Evolutionary conservation across 2,797 vertebrate genomes (phyloP).

Genomic region (Coreius guichenoti): DNA sequence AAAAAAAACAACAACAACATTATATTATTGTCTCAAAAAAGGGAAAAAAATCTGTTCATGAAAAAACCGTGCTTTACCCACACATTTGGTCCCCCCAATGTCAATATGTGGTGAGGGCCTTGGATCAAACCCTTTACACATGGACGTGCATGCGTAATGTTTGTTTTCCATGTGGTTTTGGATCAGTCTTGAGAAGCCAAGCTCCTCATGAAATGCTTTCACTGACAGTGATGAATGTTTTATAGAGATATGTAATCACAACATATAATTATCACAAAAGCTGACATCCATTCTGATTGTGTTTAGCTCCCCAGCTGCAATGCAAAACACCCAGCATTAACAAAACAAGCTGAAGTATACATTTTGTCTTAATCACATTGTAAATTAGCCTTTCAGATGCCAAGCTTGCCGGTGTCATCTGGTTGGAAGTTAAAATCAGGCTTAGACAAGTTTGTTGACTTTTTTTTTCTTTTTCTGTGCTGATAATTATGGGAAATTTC

Average conservation of each 20-base stretch:
- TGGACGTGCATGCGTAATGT: conserved; percentile 2
- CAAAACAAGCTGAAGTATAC: conserved; percentile 55
- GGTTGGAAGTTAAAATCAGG: conserved; percentile 51
- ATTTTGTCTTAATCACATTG: conserved; percentile 5
- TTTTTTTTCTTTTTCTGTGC: neutral
- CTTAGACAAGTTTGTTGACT: conserved; percentile 56
- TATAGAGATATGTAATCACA: conserved; percentile 56
- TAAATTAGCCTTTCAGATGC: conserved; percentile 50
- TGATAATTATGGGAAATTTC: conserved; percentile 21
- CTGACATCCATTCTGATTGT: conserved; percentile 48
- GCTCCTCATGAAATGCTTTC: conserved; percentile 56
- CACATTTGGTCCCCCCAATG: conserved; percentile 19
- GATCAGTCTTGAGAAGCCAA: conserved; percentile 28
- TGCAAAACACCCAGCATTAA: conserved; percentile 65
- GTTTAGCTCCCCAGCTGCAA: conserved; percentile 55
- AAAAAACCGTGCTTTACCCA: neutral
- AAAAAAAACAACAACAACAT: neutral
- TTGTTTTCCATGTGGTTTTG: conserved; percentile 56
- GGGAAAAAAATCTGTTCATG: neutral
- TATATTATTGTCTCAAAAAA: neutral
- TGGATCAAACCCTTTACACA: conserved; percentile 39
- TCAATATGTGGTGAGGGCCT: conserved; percentile 21
- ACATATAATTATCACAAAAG: conserved; percentile 61
- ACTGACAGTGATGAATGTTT: conserved; percentile 58
- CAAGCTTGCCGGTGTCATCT: conserved; percentile 61